phyloP scores from a whole-genome alignment of 2,888 invertebrate species.

The Neoaliturus tenellus region DNA sequence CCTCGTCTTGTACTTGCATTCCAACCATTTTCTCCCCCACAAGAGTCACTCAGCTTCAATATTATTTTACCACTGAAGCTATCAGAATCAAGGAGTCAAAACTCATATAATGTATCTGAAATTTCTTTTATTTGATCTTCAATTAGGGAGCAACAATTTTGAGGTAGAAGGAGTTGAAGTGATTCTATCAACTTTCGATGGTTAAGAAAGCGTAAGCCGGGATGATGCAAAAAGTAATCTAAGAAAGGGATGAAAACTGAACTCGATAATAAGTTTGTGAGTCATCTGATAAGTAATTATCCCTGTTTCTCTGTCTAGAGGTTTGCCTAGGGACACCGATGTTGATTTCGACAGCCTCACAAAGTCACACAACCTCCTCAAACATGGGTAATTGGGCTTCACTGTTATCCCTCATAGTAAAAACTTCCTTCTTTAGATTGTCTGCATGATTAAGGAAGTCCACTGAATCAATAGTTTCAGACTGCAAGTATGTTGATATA shows the following conservation, averaged over 20 bases:
- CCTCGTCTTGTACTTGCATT: not conserved
- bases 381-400: not conserved
- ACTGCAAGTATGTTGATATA: conserved; percentile 20
- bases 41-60: conserved; percentile 2
- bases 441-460: conserved; percentile 7
- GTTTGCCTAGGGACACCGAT: conserved; percentile 4
- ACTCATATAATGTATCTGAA: not conserved
- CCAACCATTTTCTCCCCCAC: conserved; percentile 35
- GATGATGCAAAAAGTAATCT: conserved; percentile 5
- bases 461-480: not conserved
- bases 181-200: conserved; percentile 18
- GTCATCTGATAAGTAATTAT: conserved; percentile 3
- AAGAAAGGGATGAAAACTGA: conserved; percentile 28
- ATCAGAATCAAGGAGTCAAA: conserved; percentile 1
- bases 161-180: not conserved
- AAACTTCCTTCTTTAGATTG: conserved; percentile 8
- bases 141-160: not conserved
- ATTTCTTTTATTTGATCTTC: not conserved
- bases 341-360: conserved; percentile 18
- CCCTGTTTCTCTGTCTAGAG: not conserved
- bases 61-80: not conserved
- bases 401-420: not conserved
- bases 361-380: not conserved
- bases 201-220: conserved; percentile 8
- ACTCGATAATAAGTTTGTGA: conserved; percentile 25